Conservation (phyloP, 2,113 vertebrate genomes). For the Lepus europaeus region DNA sequence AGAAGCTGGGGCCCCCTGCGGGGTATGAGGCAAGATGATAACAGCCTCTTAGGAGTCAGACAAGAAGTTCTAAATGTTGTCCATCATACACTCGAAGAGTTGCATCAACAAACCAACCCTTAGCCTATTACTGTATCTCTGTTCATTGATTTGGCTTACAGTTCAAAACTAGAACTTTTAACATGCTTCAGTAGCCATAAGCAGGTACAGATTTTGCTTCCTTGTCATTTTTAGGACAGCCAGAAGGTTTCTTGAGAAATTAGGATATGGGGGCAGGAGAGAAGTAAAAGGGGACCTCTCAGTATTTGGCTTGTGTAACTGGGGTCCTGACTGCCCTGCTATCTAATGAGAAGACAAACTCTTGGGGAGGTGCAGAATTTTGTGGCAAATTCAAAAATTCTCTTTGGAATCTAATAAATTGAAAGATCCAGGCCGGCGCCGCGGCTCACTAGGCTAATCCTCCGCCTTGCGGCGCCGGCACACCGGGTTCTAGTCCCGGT, state of each 20-base stretch:
- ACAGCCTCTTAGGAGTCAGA: not conserved
- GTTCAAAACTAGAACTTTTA: not conserved
- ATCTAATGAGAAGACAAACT: not conserved
- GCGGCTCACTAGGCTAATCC: too few relatives aligned
- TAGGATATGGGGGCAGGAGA: not conserved
- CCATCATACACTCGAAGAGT: not conserved
- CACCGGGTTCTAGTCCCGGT: too few relatives aligned
- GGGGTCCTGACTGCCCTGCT: not conserved
- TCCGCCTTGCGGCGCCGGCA: too few relatives aligned
- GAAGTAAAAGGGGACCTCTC: not conserved
- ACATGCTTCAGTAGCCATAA: not conserved
- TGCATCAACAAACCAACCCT: not conserved
- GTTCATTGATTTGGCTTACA: not conserved
- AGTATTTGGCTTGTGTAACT: conserved; percentile 13
- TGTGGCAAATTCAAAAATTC: not conserved
- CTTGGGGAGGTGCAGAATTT: not conserved
- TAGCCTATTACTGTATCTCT: not conserved
- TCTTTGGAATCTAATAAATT: conserved; percentile 21
- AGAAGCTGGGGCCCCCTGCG: not conserved
- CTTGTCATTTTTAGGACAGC: conserved; percentile 10
- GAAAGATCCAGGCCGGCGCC: not conserved
- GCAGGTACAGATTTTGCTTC: conserved; percentile 42
- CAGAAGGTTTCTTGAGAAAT: not conserved
- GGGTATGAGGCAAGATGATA: not conserved
- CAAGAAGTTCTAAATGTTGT: not conserved